Conservation (phyloP, 1,140 invertebrate species). For the Anoplophora glabripennis region DNA sequence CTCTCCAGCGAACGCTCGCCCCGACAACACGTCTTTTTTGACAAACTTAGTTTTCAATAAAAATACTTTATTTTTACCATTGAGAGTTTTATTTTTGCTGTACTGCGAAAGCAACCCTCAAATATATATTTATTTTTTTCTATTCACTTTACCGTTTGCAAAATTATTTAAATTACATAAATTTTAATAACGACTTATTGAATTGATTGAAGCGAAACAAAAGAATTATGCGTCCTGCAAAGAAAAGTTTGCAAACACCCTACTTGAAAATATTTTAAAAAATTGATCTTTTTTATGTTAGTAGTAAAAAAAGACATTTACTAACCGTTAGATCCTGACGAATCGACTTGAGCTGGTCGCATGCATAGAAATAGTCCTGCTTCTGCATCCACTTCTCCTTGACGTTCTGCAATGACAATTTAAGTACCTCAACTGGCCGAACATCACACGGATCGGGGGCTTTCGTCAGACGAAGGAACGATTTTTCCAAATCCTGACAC, state of each 20-base stretch:
- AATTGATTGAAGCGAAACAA: too few species aligned
- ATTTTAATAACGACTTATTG: slow-evolving; percentile 1
- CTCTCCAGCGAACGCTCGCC: too few species aligned
- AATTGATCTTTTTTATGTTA: slow-evolving; percentile 3
- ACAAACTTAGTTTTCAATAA: too few species aligned
- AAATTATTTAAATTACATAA: not conserved
- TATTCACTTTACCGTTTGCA: too few species aligned
- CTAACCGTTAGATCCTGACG: slow-evolving; percentile 95
- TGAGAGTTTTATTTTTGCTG: too few species aligned
- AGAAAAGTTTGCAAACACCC: too few species aligned
- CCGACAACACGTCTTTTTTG: too few species aligned
- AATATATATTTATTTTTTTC: too few species aligned
- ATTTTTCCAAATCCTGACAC: slow-evolving; percentile 90
- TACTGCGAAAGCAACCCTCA: too few species aligned
- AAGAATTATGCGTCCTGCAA: too few species aligned
- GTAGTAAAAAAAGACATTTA: slow-evolving; percentile 25
- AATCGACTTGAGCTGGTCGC: slow-evolving; percentile 98
- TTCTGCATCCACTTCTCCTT: slow-evolving; percentile 86
- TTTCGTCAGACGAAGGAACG: slow-evolving; percentile 91
- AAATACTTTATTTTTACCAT: too few species aligned
- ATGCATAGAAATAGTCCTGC: slow-evolving; percentile 93
- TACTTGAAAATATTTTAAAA: too few species aligned
- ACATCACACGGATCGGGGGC: slow-evolving; percentile 90
- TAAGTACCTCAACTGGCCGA: slow-evolving; percentile 81
- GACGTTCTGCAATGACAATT: slow-evolving; percentile 82